Evolutionary conservation across 2,113 vertebrate species (phyloP), one percentile per base, ranked within the genome.

Genomic region (Melanerpes formicivorus): DNA sequence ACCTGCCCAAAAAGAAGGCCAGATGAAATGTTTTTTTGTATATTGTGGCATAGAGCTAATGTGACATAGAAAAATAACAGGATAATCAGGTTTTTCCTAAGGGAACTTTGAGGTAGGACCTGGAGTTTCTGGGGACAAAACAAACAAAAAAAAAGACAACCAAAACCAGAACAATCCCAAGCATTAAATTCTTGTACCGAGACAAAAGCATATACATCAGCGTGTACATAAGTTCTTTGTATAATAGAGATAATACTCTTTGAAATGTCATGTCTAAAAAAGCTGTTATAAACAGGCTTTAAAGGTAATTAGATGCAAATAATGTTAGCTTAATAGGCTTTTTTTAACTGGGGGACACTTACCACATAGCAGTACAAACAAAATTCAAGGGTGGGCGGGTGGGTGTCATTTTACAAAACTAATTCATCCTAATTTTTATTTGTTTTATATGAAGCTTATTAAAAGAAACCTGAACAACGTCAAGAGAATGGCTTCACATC

Each of bases 391-490:
- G 14, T 67, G 26, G 79, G 14, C 65, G 26, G 48, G 6, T 72
- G 67, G 86, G 8, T n/a, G 23, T 37, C 8, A 30, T 75, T 62
- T 78, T 78, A 73, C 16, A 44, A 71, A 65, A 86, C 30, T 5
- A 15, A 44, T 6, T 21, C 29, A 14, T 48, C 59, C 56, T 76
- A 22, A 46, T 58, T 82, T 72, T 50, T 67, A 7, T 83, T 90
- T 95, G 42, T 95, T 87, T 94, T 67, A 11, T 66, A 23, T 42
- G 8, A 97, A 99, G 99, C 98, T 99, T 77, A 99, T 99, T 98
- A 99, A 99, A 96, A 98, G 99, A 93, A 99, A 99, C 90, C 97
- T 99, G 64, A 99, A 99, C 86, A 99, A 99, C 16, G 98, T 99
- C 94, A 99, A 99, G 97, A 98, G 99, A 96, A 99, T 99, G 99